Evolutionary conservation across 2,888 invertebrate genomes (phyloP).

Genomic region (Tinea pellionella): DNA sequence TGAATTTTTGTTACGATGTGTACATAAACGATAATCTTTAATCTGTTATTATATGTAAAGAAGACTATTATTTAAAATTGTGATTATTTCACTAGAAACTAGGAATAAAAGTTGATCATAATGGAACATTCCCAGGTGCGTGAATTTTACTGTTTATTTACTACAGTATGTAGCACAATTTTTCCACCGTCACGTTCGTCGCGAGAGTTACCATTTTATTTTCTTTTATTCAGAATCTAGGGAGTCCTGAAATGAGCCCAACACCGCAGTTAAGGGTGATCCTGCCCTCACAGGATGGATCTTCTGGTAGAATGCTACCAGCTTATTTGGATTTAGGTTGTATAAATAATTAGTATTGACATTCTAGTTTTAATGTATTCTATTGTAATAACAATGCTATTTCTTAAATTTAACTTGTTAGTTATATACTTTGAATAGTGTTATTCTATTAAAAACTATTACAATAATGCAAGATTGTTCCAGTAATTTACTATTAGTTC

Average conservation of each 20-base stretch:
- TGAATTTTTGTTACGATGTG: neutral
- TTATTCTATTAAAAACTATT: too few relatives aligned
- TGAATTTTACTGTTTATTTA: neutral
- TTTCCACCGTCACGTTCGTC: neutral
- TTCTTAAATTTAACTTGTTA: too few relatives aligned
- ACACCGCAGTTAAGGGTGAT: slow-evolving; percentile 52
- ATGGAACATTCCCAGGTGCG: neutral
- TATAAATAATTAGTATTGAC: slow-evolving; percentile 22
- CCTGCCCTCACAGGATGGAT: slow-evolving; percentile 39
- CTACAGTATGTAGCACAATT: neutral
- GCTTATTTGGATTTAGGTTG: slow-evolving; percentile 49
- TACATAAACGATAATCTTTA: neutral
- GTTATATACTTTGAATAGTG: too few relatives aligned
- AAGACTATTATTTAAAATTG: neutral
- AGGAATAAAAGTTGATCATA: neutral
- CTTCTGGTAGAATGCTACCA: slow-evolving; percentile 35
- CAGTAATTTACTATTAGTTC: too few relatives aligned
- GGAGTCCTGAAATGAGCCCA: slow-evolving; percentile 29
- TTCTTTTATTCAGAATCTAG: slow-evolving; percentile 20
- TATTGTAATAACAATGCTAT: too few relatives aligned
- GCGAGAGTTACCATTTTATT: slow-evolving; percentile 35
- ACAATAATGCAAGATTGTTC: too few relatives aligned
- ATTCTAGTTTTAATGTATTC: neutral
- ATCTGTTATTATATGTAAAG: neutral
- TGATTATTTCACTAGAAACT: neutral